Conservation (phyloP, 2,888 invertebrate genomes). For the Arge pagana region DNA sequence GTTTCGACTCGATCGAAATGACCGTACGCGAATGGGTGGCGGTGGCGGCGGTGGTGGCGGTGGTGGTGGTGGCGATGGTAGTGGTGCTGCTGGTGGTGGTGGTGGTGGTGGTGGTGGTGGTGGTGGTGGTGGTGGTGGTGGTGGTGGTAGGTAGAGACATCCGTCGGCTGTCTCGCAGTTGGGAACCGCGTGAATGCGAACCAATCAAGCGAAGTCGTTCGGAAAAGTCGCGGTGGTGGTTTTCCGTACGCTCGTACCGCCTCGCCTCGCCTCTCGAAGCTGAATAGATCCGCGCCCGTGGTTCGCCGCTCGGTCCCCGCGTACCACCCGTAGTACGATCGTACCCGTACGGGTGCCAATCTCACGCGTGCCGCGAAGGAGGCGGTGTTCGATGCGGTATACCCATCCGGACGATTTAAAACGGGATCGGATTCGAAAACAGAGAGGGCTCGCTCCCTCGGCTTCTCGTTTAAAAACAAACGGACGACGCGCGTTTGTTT, state of each 20-base stretch:
- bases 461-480: neutral
- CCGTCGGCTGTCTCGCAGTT: too few relatives aligned
- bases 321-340: neutral
- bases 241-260: too few relatives aligned
- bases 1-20: too few relatives aligned
- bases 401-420: constrained; percentile 2
- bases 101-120: too few relatives aligned
- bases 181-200: too few relatives aligned
- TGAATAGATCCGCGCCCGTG: neutral
- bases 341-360: neutral
- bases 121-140: too few relatives aligned
- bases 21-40: too few relatives aligned
- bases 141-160: too few relatives aligned
- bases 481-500: neutral
- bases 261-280: too few relatives aligned
- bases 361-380: constrained; percentile 11
- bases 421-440: constrained; percentile 14
- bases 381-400: neutral
- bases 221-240: constrained; percentile 3
- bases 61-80: too few relatives aligned
- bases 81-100: too few relatives aligned
- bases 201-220: constrained; percentile 12
- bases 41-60: too few relatives aligned
- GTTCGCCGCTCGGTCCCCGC: neutral
- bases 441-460: neutral